These are phyloP conservation scores for Leucophenga varia DNA, from an alignment of 1,140 invertebrate genomes.

Conservation along the genomic window DNA sequence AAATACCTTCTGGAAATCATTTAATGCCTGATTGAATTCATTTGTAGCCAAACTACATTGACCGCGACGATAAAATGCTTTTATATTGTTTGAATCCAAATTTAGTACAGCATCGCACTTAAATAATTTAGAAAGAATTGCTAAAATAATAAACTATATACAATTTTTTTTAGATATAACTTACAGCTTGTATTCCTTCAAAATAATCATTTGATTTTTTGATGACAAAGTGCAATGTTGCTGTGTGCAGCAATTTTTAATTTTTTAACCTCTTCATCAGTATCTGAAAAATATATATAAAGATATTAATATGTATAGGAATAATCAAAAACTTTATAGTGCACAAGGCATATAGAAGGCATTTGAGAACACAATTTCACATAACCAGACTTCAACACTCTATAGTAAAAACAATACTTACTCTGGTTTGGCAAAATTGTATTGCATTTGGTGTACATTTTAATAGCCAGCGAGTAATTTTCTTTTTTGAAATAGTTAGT, in stretches of 20 bases:
- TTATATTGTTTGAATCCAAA: constrained; percentile 78
- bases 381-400: too few species aligned
- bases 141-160: constrained; percentile 40
- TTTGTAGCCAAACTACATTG: constrained; percentile 75
- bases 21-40: constrained; percentile 76
- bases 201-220: constrained; percentile 78
- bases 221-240: constrained; percentile 82
- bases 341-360: too few species aligned
- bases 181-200: constrained; percentile 67
- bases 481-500: constrained; percentile 85
- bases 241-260: constrained; percentile 74
- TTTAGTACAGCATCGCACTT: constrained; percentile 56
- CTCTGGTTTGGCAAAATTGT: constrained; percentile 54
- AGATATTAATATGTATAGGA: constrained; percentile 4
- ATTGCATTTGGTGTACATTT: constrained; percentile 81
- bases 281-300: constrained; percentile 11
- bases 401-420: constrained; percentile 4
- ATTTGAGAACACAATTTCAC: too few species aligned
- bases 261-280: constrained; percentile 46
- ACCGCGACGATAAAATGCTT: constrained; percentile 87
- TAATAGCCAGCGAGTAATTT: constrained; percentile 79
- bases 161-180: too few species aligned
- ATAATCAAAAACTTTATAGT: too few species aligned
- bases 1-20: constrained; percentile 75
- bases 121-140: neutral